Evolutionary conservation across 2,888 invertebrate genomes (phyloP).

Genomic region (Diachrysia chrysitis): DNA sequence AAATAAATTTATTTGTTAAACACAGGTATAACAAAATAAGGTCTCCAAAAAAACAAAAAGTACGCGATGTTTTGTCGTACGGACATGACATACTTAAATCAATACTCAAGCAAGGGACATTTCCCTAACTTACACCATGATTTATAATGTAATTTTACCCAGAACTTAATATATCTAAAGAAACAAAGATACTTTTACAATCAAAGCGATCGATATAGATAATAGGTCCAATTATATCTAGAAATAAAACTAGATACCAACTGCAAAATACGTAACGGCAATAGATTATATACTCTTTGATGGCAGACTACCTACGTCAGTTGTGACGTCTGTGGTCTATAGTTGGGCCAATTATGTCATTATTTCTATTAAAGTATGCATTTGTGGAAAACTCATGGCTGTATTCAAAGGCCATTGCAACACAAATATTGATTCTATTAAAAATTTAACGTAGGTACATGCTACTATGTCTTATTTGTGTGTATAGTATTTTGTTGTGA

Average conservation of each 20-base stretch:
- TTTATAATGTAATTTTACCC: no score
- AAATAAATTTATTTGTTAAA: no score
- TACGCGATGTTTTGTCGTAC: no score
- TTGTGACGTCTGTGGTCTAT: slow-evolving; percentile 32
- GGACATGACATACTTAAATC: no score
- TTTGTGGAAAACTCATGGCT: slow-evolving; percentile 15
- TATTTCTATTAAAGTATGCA: slow-evolving; percentile 40
- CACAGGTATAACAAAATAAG: no score
- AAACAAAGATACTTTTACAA: neutral
- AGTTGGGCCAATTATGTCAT: slow-evolving; percentile 32
- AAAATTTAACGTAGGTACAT: slow-evolving; percentile 15
- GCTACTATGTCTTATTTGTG: no score
- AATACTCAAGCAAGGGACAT: no score
- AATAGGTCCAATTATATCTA: neutral
- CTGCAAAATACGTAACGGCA: slow-evolving; percentile 14
- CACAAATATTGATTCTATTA: slow-evolving; percentile 43
- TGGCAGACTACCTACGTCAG: slow-evolving; percentile 39
- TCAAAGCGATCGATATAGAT: neutral
- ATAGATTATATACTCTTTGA: neutral
- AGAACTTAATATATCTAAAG: neutral
- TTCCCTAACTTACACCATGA: no score
- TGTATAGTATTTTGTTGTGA: no score
- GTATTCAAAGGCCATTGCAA: slow-evolving; percentile 30
- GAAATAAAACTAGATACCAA: slow-evolving; percentile 13
- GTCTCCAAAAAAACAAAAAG: no score